phyloP scores from a whole-genome alignment of 2,113 vertebrate species.

The Galemys pyrenaicus region DNA sequence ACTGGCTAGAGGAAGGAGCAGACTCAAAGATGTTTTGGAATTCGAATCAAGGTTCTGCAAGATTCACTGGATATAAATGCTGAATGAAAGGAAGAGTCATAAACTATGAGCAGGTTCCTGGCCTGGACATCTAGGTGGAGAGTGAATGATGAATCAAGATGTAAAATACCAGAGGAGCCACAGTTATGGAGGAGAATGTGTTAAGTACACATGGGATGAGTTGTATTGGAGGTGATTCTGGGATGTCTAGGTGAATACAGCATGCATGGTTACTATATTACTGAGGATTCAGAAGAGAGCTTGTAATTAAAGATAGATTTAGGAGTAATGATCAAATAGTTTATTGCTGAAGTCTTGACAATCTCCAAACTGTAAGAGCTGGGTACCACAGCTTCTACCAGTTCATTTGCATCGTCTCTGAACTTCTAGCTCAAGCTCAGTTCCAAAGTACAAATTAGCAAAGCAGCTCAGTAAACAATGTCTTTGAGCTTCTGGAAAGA shows the following conservation, averaged over 20 bases:
- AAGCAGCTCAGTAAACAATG: constrained; percentile 69
- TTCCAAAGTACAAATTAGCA: constrained; percentile 76
- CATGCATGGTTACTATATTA: background rate
- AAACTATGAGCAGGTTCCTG: background rate
- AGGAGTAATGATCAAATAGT: background rate
- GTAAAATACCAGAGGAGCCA: background rate
- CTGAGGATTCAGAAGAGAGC: background rate
- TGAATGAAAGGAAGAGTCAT: constrained; percentile 2
- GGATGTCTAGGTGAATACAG: background rate
- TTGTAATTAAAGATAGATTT: background rate
- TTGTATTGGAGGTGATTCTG: background rate
- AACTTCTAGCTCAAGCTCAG: constrained; percentile 62
- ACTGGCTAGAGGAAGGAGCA: constrained; percentile 40
- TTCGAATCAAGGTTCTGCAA: background rate
- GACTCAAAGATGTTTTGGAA: constrained; percentile 62
- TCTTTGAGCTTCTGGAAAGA: constrained; percentile 70
- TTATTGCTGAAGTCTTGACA: background rate
- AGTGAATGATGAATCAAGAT: background rate
- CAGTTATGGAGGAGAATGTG: background rate
- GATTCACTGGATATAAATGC: background rate
- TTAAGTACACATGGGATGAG: background rate
- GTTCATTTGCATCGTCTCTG: constrained; percentile 46
- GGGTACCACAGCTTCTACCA: constrained; percentile 3
- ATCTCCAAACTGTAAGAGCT: background rate
- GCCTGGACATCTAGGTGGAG: background rate